Evolutionary conservation across 2,888 invertebrate species (phyloP), one percentile per base, ranked within the genome.

Genomic region (Muscina levida): DNA sequence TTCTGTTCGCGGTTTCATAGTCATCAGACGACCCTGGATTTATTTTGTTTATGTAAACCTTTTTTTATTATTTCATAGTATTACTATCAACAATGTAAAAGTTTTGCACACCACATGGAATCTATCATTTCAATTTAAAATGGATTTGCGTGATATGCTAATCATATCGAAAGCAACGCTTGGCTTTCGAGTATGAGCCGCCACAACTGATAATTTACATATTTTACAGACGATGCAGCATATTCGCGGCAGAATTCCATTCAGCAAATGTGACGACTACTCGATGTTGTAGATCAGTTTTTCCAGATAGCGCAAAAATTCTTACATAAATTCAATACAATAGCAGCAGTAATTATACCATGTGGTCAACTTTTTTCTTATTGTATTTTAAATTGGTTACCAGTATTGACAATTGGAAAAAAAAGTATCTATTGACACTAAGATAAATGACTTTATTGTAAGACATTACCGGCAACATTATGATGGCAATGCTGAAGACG

Each of bases 371-470:
- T 31, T 3, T 31, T 31, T 31, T 31, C n/a, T 31, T 10, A 19
- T 17, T 57, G 37, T 13, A 57, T 31, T 15, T 48, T 48, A n/a
- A 31, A 37, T 31, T 57, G 15, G n/a, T n/a, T n/a, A n/a, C n/a
- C n/a, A 37, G 39, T 39, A 59, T 59, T 59, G 59, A 17, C 59
- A 59, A 19, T 59, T 17, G 53, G 1, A 53, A 24, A 44, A 44
- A 44, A 46, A 46, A 46, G n/a, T 46, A 17, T 15, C n/a, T 46
- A 15, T 53, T 53, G 10, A 2, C 10, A 24, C 62, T 72, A n/a
- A 72, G 72, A 70, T 70, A 76, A 80, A 80, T 73, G 80, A 66
- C 80, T 80, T 53, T 19, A 80, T 80, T 72, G n/a, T 42, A n/a
- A 53, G 53, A 53, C 53, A 53, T 22, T 13, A 53, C 11, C 24